A percentile compares a stretch with the other conserved stretches of the same genome.
Conservation (phyloP, 2,888 invertebrate genomes). For the Antheraea yamamai region DNA sequence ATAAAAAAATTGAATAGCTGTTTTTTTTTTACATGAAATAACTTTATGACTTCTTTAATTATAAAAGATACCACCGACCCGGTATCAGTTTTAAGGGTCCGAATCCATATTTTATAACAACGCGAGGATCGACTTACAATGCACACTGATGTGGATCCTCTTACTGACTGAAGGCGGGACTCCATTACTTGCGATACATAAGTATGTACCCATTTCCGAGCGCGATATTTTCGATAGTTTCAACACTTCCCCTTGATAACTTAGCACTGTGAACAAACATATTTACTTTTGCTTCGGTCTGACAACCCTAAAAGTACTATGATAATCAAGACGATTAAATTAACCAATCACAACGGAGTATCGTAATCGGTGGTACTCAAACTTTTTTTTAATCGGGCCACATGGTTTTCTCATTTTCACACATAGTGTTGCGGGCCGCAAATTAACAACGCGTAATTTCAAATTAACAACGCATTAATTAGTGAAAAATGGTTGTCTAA, state of each 20-base stretch:
- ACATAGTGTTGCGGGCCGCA: too few relatives aligned
- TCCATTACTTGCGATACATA: constrained; percentile 94
- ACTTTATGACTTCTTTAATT: constrained; percentile 29
- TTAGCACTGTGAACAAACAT: constrained; percentile 81
- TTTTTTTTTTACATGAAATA: background rate
- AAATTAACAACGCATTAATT: too few relatives aligned
- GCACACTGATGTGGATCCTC: constrained; percentile 93
- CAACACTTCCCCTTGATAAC: constrained; percentile 90
- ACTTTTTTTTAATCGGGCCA: too few relatives aligned
- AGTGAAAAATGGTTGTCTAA: too few relatives aligned
- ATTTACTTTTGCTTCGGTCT: background rate
- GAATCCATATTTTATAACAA: constrained; percentile 22
- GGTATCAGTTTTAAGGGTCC: constrained; percentile 14
- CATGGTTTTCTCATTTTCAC: too few relatives aligned
- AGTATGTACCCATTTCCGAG: constrained; percentile 95
- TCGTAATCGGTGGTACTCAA: too few relatives aligned
- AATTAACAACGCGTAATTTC: too few relatives aligned
- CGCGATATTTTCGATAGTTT: constrained; percentile 91
- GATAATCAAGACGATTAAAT: background rate
- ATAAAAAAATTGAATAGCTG: background rate
- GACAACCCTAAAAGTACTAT: background rate
- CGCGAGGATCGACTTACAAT: constrained; percentile 86
- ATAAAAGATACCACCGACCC: constrained; percentile 5
- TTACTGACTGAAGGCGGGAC: constrained; percentile 95
- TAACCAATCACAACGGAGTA: background rate